A percentile compares a stretch with the other conserved stretches of the same genome.
These are phyloP conservation scores for Baryphthengus martii DNA, from an alignment of 2,113 vertebrate species.

Conservation along the genomic window DNA sequence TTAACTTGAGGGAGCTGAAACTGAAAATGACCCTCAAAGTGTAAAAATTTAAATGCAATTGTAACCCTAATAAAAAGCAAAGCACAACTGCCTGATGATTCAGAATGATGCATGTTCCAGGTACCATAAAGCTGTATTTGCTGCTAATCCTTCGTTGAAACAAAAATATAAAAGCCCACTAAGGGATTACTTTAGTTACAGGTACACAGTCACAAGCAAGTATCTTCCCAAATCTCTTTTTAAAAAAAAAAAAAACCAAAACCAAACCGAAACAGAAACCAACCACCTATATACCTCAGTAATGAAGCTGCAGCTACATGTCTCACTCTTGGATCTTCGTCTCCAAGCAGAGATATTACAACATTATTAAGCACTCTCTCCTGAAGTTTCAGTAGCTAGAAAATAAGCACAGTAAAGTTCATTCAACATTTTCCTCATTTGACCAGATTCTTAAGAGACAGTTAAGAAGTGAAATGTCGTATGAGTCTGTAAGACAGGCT, in stretches of 20 bases:
- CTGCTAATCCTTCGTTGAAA: background rate
- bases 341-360: constrained; percentile 87
- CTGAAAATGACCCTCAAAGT: background rate
- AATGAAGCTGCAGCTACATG: constrained; percentile 86
- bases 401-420: background rate
- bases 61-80: background rate
- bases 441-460: background rate
- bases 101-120: background rate
- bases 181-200: background rate
- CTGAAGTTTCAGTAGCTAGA: constrained; percentile 87
- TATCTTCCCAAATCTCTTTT: background rate
- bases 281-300: constrained; percentile 74
- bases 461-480: background rate
- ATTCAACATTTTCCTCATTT: background rate
- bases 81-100: background rate
- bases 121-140: background rate
- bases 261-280: no score
- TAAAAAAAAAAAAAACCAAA: background rate
- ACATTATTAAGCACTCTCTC: constrained; percentile 86
- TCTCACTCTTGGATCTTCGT: constrained; percentile 93
- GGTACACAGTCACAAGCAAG: background rate
- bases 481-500: background rate
- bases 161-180: background rate
- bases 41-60: background rate
- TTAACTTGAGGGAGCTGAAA: background rate